Evolutionary conservation across 2,113 vertebrate genomes (phyloP).

Genomic region (Psammodynastes pulverulentus): DNA sequence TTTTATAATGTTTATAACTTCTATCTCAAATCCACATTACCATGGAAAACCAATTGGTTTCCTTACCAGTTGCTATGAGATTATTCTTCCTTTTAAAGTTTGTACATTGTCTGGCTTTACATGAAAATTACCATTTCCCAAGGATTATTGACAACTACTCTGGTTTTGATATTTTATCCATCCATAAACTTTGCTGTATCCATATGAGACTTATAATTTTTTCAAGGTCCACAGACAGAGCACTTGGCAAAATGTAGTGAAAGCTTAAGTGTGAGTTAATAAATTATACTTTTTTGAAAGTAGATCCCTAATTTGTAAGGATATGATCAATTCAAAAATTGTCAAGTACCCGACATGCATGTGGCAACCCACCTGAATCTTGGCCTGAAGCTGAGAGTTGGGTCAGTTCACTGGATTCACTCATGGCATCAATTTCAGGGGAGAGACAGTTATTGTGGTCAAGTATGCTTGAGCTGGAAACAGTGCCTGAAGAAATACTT

Average conservation of each 20-base stretch:
- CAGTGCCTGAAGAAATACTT: background rate
- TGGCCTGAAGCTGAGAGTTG: background rate
- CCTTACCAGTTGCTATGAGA: background rate
- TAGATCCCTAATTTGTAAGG: background rate
- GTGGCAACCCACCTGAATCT: constrained; percentile 22
- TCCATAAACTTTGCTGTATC: background rate
- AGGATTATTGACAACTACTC: background rate
- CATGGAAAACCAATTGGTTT: background rate
- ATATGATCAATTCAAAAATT: background rate
- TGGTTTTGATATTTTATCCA: background rate
- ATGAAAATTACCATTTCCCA: background rate
- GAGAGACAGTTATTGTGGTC: constrained; percentile 5
- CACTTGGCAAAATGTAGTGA: background rate
- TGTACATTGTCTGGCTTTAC: background rate
- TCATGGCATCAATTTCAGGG: constrained; percentile 12
- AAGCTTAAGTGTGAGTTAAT: background rate
- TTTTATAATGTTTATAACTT: background rate
- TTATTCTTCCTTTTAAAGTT: background rate
- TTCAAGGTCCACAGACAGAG: background rate
- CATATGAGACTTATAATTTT: background rate
- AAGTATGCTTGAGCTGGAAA: constrained; percentile 25
- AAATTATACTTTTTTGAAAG: background rate
- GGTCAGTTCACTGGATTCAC: background rate
- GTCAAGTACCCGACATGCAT: background rate
- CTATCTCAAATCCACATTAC: background rate